Percentiles rank a stretch among this genome's conserved stretches.
These are phyloP conservation scores for Platycnemis pennipes DNA, from an alignment of 2,888 invertebrate species.

Conservation along the genomic window DNA sequence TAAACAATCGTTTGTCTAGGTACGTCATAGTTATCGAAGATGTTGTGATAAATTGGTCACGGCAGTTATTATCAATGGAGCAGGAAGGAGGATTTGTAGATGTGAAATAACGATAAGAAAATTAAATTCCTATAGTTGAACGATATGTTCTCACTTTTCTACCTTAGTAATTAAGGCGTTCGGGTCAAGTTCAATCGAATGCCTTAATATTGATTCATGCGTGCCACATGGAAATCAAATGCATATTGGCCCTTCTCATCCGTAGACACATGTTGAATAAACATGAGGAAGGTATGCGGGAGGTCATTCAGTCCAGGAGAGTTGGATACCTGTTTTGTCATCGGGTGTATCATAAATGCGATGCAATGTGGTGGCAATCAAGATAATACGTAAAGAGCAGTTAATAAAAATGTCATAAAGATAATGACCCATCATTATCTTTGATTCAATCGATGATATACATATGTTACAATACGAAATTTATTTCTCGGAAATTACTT, in stretches of 20 bases:
- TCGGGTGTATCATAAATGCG: not conserved
- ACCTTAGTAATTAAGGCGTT: not conserved
- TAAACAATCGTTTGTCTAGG: too few relatives aligned
- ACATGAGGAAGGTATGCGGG: not conserved
- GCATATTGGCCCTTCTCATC: not conserved
- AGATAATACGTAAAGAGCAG: not conserved
- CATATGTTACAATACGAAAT: too few relatives aligned
- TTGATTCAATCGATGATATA: not conserved
- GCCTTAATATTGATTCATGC: conserved; percentile 1
- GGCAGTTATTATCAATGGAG: too few relatives aligned
- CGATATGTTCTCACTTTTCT: not conserved
- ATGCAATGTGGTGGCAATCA: not conserved
- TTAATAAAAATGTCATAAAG: not conserved
- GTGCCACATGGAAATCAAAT: not conserved
- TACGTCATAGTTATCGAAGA: too few relatives aligned
- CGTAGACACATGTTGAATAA: not conserved
- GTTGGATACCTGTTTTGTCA: conserved; percentile 25
- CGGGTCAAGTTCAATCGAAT: not conserved
- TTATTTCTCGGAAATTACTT: too few relatives aligned
- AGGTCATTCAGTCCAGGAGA: not conserved
- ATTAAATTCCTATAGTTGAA: too few relatives aligned
- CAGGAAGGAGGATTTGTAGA: too few relatives aligned
- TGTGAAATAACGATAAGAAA: too few relatives aligned
- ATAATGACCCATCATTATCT: not conserved
- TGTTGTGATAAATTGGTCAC: too few relatives aligned